phyloP scores from a whole-genome alignment of 2,797 vertebrate species.

The Manis pentadactyla region DNA sequence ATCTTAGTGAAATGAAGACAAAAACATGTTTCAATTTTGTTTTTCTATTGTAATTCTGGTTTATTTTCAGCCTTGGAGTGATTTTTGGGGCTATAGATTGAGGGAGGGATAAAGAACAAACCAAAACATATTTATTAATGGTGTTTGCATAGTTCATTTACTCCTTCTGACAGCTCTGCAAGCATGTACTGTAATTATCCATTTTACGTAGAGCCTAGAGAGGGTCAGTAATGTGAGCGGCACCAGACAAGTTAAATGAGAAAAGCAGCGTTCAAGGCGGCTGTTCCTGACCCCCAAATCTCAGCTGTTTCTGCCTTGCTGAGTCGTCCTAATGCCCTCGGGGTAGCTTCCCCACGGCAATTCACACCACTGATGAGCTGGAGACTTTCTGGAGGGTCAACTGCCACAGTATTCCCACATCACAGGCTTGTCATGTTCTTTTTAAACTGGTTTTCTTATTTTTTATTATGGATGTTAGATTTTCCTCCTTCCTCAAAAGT shows the following conservation, averaged over 20 bases:
- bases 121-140: background rate
- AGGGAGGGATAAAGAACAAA: background rate
- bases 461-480: background rate
- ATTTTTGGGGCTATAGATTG: background rate
- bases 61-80: background rate
- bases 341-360: background rate
- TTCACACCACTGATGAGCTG: background rate
- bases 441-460: background rate
- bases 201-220: background rate
- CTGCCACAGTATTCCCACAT: background rate
- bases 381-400: background rate
- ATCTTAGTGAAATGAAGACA: background rate
- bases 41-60: background rate
- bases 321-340: too few species aligned
- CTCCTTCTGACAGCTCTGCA: background rate
- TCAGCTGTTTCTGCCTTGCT: too few species aligned
- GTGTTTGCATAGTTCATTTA: background rate
- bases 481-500: background rate
- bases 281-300: background rate
- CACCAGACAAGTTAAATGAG: background rate
- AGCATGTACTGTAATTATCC: background rate
- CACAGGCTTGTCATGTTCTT: background rate
- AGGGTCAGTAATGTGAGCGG: background rate
- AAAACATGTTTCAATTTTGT: background rate
- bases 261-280: rapidly evolving